A percentile compares a stretch with the other conserved stretches of the same genome.
These are phyloP conservation scores for Hydrophis major DNA, from an alignment of 2,797 vertebrate species.

Conservation along the genomic window DNA sequence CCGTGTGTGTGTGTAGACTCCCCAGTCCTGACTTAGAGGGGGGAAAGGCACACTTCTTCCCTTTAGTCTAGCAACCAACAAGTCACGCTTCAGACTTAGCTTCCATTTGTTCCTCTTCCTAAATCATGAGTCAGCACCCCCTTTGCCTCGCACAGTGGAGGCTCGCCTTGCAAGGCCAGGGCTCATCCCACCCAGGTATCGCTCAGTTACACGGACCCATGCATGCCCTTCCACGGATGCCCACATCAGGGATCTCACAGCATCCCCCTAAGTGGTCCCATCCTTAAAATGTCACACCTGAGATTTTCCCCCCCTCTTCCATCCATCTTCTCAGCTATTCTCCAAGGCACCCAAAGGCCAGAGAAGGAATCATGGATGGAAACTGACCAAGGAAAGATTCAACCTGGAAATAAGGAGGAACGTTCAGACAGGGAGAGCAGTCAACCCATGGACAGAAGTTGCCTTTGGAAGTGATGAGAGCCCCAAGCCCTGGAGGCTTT, in stretches of 20 bases:
- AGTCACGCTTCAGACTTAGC: not conserved
- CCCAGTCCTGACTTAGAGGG: not conserved
- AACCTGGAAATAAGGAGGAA: no score
- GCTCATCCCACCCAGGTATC: not conserved
- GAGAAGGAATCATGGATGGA: no score
- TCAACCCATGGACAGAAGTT: no score
- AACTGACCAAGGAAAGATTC: no score
- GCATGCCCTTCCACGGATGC: not conserved
- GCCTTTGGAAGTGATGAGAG: accelerated
- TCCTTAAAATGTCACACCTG: not conserved
- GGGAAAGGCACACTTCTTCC: not conserved
- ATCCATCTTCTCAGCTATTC: not conserved
- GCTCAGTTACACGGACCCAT: not conserved
- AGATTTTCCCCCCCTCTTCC: not conserved
- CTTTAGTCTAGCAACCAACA: not conserved
- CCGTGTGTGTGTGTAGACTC: not conserved
- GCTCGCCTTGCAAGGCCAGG: not conserved
- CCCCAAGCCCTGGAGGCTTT: accelerated
- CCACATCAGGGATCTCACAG: not conserved
- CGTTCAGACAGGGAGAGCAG: no score
- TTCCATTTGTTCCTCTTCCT: not conserved
- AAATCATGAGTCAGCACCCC: not conserved
- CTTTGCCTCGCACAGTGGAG: not conserved
- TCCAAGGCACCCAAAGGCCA: no score
- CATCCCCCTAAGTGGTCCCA: not conserved